A percentile compares a stretch with the other conserved stretches of the same genome.
phyloP scores from a whole-genome alignment of 2,888 invertebrate species.

The Polydrusus cervinus region DNA sequence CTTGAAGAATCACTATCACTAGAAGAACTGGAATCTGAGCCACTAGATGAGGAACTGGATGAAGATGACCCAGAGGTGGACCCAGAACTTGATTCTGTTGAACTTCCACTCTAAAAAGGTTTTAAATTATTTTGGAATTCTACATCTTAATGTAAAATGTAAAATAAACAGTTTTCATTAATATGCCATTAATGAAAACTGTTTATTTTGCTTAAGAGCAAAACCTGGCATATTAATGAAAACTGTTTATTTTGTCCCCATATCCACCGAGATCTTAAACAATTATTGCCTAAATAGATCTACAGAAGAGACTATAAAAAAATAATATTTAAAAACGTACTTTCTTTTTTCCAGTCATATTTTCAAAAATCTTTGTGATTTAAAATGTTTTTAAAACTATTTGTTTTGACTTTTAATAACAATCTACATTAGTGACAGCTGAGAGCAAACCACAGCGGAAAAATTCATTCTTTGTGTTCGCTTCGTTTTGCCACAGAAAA shows the following conservation, averaged over 20 bases:
- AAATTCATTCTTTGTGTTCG: too few relatives aligned
- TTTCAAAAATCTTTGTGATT: not conserved
- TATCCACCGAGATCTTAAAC: not conserved
- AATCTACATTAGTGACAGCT: not conserved
- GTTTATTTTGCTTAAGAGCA: too few relatives aligned
- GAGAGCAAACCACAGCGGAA: not conserved
- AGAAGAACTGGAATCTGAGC: conserved; percentile 80
- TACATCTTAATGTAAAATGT: too few relatives aligned
- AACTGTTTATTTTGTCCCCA: not conserved
- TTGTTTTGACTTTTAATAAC: conserved; percentile 7
- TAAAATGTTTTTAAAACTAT: not conserved
- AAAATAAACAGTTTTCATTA: too few relatives aligned
- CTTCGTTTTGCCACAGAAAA: too few relatives aligned
- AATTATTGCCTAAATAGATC: too few relatives aligned
- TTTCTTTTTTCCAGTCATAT: conserved; percentile 59
- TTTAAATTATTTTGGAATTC: not conserved
- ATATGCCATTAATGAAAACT: too few relatives aligned
- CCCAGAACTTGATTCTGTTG: conserved; percentile 77
- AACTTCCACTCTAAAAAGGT: conserved; percentile 63
- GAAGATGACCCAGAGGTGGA: conserved; percentile 80
- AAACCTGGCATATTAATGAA: too few relatives aligned
- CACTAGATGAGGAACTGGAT: conserved; percentile 81
- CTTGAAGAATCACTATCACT: conserved; percentile 83
- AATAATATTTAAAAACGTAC: conserved; percentile 43
- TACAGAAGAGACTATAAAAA: too few relatives aligned